A percentile compares a stretch with the other conserved stretches of the same genome.
These are phyloP conservation scores for Leptopilina syphax DNA, from an alignment of 2,888 invertebrate species.

Conservation along the genomic window DNA sequence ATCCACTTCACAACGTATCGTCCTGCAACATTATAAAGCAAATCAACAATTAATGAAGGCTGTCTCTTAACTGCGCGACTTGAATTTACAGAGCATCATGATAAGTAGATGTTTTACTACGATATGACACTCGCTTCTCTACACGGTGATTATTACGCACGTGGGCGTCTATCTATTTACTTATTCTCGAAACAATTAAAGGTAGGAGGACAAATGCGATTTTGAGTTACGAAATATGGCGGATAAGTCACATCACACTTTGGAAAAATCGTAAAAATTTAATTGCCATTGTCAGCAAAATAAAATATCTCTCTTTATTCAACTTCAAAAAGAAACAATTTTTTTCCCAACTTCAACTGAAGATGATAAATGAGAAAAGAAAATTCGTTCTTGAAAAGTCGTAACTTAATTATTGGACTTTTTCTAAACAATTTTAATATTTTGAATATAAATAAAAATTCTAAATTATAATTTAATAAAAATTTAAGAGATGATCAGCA, in stretches of 20 bases:
- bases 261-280: neutral
- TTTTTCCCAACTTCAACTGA: too few species aligned
- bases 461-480: too few species aligned
- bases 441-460: too few species aligned
- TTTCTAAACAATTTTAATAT: too few species aligned
- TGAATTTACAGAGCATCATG: conserved; percentile 31
- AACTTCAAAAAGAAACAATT: too few species aligned
- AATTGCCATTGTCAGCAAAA: neutral
- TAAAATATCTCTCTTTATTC: too few species aligned
- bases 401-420: too few species aligned
- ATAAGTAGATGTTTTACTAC: conserved; percentile 51
- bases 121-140: conserved; percentile 32
- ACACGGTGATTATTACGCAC: conserved; percentile 25
- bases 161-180: conserved; percentile 37
- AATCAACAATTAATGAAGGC: neutral
- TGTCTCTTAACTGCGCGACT: conserved; percentile 28
- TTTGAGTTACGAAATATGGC: conserved; percentile 26
- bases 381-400: too few species aligned
- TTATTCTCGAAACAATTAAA: conserved; percentile 34
- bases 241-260: conserved; percentile 10
- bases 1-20: conserved; percentile 96
- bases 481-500: too few species aligned
- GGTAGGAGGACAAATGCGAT: conserved; percentile 41
- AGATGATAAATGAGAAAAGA: too few species aligned
- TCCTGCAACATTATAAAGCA: conserved; percentile 80